Evolutionary conservation across 2,888 invertebrate species (phyloP).

Genomic region (Neuroscelio doddi): DNA sequence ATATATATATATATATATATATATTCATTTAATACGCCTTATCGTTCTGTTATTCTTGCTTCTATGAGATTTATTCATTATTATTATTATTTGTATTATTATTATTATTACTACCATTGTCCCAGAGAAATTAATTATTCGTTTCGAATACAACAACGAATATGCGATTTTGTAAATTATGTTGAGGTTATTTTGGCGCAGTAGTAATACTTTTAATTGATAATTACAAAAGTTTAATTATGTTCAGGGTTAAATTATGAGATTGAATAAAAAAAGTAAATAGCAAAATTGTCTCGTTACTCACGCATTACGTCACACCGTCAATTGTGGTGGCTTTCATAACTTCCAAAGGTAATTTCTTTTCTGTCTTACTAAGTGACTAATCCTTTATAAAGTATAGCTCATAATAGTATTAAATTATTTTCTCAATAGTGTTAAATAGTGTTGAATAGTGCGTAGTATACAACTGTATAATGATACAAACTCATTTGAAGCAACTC

Average conservation of each 20-base stretch:
- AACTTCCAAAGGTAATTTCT: conserved; percentile 10
- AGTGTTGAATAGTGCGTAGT: too few species aligned
- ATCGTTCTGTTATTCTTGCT: not conserved
- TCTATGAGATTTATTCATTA: not conserved
- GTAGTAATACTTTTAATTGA: conserved; percentile 4
- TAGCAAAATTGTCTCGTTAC: conserved; percentile 12
- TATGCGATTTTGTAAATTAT: not conserved
- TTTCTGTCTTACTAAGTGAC: not conserved
- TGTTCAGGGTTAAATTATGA: conserved; percentile 1
- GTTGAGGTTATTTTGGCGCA: not conserved
- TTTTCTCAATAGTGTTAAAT: too few species aligned
- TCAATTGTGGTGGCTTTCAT: conserved; percentile 4
- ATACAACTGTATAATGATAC: too few species aligned
- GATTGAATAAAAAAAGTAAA: conserved; percentile 17
- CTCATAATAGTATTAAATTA: too few species aligned
- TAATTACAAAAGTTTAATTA: conserved; percentile 8
- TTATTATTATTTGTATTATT: not conserved
- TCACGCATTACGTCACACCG: not conserved
- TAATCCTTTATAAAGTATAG: conserved; percentile 11
- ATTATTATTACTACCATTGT: too few species aligned
- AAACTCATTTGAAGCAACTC: too few species aligned
- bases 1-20: too few species aligned
- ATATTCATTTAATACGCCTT: not conserved
- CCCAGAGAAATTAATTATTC: too few species aligned
- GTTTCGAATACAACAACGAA: too few species aligned